Evolutionary conservation across 2,113 vertebrate species (phyloP).

Genomic region (Conger conger): DNA sequence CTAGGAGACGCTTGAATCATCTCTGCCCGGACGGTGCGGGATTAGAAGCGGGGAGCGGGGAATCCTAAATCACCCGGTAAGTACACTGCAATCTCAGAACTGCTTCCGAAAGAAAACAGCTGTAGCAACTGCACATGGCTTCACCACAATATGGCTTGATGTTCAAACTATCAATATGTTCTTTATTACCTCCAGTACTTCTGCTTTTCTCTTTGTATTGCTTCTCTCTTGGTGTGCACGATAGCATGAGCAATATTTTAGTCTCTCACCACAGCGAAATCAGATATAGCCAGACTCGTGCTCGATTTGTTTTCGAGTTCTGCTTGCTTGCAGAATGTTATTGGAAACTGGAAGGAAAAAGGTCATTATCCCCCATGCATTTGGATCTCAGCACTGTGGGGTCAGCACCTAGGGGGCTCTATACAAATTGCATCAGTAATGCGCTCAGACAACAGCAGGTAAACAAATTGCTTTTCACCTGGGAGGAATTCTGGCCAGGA

Average conservation of each 20-base stretch:
- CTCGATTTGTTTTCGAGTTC: not conserved
- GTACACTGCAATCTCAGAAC: constrained; percentile 19
- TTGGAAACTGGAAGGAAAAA: not conserved
- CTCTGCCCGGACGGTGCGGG: constrained; percentile 51
- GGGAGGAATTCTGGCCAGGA: not conserved
- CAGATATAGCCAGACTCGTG: not conserved
- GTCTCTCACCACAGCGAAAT: not conserved
- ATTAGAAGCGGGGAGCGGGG: constrained; percentile 61
- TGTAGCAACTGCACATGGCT: not conserved
- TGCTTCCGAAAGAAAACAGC: not conserved
- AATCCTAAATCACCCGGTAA: constrained; percentile 55
- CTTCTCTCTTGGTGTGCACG: not conserved
- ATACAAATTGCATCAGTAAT: not conserved
- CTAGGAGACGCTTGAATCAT: constrained; percentile 45
- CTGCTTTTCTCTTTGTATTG: not conserved
- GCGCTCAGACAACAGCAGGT: constrained; percentile 23
- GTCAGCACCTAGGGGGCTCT: not conserved
- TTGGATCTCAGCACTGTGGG: constrained; percentile 29
- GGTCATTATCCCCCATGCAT: constrained; percentile 15
- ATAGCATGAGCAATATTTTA: not conserved
- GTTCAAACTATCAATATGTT: not conserved
- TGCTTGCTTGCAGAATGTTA: not conserved
- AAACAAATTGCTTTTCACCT: not conserved
- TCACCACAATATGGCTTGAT: not conserved
- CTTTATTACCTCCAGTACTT: not conserved